phyloP scores from a whole-genome alignment of 2,888 invertebrate genomes.

The Desoria tigrina region DNA sequence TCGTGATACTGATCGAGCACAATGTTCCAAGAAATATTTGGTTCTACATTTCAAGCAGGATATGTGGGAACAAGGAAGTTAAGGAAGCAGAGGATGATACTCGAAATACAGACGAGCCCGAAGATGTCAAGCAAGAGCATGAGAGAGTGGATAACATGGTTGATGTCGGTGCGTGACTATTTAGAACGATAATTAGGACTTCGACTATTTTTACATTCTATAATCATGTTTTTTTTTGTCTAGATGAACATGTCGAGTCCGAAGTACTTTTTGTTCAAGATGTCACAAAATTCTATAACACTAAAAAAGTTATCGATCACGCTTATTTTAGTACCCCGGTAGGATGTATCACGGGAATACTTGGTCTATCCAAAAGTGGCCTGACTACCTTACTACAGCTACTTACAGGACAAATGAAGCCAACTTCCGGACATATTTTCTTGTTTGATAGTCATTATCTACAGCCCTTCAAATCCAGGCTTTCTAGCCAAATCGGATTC shows the following conservation, averaged over 20 bases:
- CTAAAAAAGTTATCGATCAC: constrained; percentile 39
- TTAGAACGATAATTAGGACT: constrained; percentile 8
- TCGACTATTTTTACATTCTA: not conserved
- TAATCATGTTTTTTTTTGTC: constrained; percentile 8
- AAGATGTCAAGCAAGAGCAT: constrained; percentile 42
- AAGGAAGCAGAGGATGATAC: constrained; percentile 2
- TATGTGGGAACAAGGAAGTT: constrained; percentile 8
- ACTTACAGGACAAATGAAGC: constrained; percentile 25
- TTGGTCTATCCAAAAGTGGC: constrained; percentile 35
- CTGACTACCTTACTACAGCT: constrained; percentile 29
- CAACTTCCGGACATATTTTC: constrained; percentile 31
- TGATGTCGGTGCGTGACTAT: constrained; percentile 28
- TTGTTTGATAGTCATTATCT: constrained; percentile 35
- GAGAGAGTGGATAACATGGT: constrained; percentile 41
- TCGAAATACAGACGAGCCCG: constrained; percentile 32
- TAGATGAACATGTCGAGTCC: constrained; percentile 33
- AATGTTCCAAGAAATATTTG: constrained; percentile 12
- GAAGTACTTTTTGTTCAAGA: constrained; percentile 41
- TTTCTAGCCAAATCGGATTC: constrained; percentile 27
- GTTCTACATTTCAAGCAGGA: constrained; percentile 10
- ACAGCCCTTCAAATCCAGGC: no score
- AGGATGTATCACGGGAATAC: constrained; percentile 4
- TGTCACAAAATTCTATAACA: constrained; percentile 34
- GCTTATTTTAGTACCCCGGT: constrained; percentile 36
- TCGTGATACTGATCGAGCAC: constrained; percentile 29